These are phyloP conservation scores for Colistium nudipinnis DNA, from an alignment of 2,113 vertebrate genomes.

Conservation along the genomic window DNA sequence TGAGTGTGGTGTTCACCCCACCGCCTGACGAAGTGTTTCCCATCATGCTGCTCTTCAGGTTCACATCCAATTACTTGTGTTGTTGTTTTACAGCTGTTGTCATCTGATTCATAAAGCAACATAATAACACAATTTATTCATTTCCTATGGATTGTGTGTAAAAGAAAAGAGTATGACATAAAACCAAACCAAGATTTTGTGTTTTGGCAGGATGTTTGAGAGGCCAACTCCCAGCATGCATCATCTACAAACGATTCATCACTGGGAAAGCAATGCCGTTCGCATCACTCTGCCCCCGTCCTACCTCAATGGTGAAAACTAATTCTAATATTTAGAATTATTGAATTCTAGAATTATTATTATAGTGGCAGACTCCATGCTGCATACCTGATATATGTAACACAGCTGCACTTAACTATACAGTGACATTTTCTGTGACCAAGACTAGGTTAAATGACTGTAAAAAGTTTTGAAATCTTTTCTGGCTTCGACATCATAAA, in stretches of 20 bases:
- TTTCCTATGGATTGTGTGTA: background rate
- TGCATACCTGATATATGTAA: too few relatives aligned
- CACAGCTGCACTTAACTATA: too few relatives aligned
- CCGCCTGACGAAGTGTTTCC: conserved; percentile 73
- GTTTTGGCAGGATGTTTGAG: conserved; percentile 78
- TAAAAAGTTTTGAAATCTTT: too few relatives aligned
- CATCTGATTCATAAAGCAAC: background rate
- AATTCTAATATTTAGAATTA: too few relatives aligned
- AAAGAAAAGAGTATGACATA: background rate
- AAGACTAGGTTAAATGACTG: background rate
- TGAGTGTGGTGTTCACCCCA: conserved; percentile 75
- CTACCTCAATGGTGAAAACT: conserved; percentile 65
- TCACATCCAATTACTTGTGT: background rate
- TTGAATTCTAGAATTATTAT: too few relatives aligned
- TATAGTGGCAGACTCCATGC: too few relatives aligned
- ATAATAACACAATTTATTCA: background rate
- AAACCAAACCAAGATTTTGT: background rate
- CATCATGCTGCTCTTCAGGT: conserved; percentile 86
- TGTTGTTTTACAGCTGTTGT: background rate
- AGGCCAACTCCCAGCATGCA: conserved; percentile 81
- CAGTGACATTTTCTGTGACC: background rate
- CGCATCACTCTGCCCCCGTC: conserved; percentile 75
- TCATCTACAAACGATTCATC: conserved; percentile 71
- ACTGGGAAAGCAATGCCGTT: conserved; percentile 68
- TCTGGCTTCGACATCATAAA: background rate